phyloP scores from a whole-genome alignment of 2,113 vertebrate species.

The Semicossyphus pulcher region DNA sequence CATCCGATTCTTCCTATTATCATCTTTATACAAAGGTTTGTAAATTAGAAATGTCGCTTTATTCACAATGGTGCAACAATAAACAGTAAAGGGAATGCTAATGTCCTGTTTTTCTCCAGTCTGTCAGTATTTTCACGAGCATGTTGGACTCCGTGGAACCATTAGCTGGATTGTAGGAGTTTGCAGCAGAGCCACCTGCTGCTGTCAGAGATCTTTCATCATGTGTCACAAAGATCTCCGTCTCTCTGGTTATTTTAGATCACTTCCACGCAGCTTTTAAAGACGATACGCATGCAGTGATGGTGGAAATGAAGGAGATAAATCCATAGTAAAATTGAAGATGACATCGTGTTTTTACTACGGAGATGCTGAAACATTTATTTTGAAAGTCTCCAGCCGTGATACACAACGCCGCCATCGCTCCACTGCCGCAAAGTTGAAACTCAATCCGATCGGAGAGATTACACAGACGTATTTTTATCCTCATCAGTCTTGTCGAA shows the following conservation, averaged over 20 bases:
- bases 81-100: slow-evolving; percentile 22
- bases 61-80: background rate
- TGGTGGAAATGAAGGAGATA: slow-evolving; percentile 56
- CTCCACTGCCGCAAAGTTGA: slow-evolving; percentile 44
- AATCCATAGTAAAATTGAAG: slow-evolving; percentile 46
- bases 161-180: slow-evolving; percentile 26
- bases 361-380: slow-evolving; percentile 44
- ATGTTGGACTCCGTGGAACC: slow-evolving; percentile 12
- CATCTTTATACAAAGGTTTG: slow-evolving; percentile 9
- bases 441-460: slow-evolving; percentile 71
- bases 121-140: background rate
- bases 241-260: slow-evolving; percentile 46
- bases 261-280: slow-evolving; percentile 44
- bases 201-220: slow-evolving; percentile 50
- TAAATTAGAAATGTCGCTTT: slow-evolving; percentile 15
- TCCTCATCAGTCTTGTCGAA: slow-evolving; percentile 62
- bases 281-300: slow-evolving; percentile 42
- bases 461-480: slow-evolving; percentile 72
- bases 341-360: slow-evolving; percentile 36
- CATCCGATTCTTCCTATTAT: slow-evolving; percentile 20
- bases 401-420: slow-evolving; percentile 40
- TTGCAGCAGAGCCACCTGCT: slow-evolving; percentile 46
- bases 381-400: slow-evolving; percentile 56
- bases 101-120: background rate
- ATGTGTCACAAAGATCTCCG: slow-evolving; percentile 28